phyloP scores from a whole-genome alignment of 2,113 vertebrate genomes.

The Syrrhaptes paradoxus region DNA sequence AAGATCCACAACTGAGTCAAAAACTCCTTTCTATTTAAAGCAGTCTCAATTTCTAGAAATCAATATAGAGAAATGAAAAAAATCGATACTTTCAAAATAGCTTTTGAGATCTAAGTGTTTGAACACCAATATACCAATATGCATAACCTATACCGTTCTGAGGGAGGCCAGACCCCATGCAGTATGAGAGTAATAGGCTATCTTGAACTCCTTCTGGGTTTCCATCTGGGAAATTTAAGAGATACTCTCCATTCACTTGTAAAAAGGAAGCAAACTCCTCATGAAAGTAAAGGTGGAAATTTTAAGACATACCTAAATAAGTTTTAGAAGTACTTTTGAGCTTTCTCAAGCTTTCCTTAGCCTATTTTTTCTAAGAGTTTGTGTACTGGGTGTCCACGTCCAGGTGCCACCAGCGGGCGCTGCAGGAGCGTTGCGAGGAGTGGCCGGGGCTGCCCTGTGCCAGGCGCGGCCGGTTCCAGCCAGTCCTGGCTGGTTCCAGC shows the following conservation, averaged over 20 bases:
- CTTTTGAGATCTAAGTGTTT: not conserved
- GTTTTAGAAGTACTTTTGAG: not conserved
- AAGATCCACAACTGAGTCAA: not conserved
- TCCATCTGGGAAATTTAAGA: not conserved
- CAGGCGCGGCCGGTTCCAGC: too few relatives aligned
- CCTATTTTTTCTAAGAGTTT: not conserved
- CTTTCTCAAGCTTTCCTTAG: not conserved
- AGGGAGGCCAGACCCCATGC: not conserved
- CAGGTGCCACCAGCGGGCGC: rapidly evolving
- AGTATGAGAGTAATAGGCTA: not conserved
- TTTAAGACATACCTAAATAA: not conserved
- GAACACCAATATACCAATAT: not conserved
- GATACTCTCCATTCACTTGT: not conserved
- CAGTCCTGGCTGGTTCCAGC: rapidly evolving
- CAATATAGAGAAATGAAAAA: not conserved
- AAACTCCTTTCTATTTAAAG: not conserved
- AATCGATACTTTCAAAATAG: not conserved
- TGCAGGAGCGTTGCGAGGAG: rapidly evolving
- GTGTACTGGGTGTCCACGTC: rapidly evolving
- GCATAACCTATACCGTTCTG: not conserved
- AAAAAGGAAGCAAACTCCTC: not conserved
- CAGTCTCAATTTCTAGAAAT: not conserved
- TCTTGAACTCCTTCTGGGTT: not conserved
- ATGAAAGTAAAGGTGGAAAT: not conserved
- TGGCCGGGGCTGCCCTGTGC: rapidly evolving